Percentiles rank a stretch among this genome's conserved stretches.
phyloP scores from a whole-genome alignment of 2,113 vertebrate genomes.

The Anarrhichthys ocellatus region DNA sequence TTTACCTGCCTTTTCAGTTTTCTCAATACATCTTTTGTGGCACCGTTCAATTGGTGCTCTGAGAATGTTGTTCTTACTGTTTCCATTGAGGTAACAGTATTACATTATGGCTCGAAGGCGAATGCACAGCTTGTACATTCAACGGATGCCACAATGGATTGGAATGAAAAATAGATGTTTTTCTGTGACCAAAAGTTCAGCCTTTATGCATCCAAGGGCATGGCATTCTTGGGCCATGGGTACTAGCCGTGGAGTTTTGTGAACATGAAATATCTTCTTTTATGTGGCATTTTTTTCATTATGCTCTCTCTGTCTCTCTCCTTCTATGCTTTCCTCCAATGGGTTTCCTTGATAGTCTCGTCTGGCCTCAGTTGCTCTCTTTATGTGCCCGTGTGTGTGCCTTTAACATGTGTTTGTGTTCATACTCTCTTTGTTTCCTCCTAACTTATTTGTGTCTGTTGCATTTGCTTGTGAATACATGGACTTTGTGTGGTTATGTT shows the following conservation, averaged over 20 bases:
- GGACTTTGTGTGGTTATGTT: slow-evolving; percentile 2
- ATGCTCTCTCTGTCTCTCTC: slow-evolving; percentile 64
- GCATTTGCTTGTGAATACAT: not conserved
- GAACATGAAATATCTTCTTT: slow-evolving; percentile 82
- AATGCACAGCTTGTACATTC: slow-evolving; percentile 79
- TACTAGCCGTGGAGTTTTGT: slow-evolving; percentile 70
- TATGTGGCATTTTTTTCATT: slow-evolving; percentile 78
- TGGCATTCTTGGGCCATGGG: slow-evolving; percentile 70
- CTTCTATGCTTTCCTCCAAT: slow-evolving; percentile 59
- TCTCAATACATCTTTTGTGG: slow-evolving; percentile 62
- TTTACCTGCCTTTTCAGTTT: slow-evolving; percentile 74
- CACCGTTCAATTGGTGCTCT: slow-evolving; percentile 53
- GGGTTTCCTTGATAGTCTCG: slow-evolving; percentile 73
- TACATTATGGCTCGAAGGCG: slow-evolving; percentile 71
- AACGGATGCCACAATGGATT: slow-evolving; percentile 68
- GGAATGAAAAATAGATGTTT: slow-evolving; percentile 78
- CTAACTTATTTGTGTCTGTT: slow-evolving; percentile 15
- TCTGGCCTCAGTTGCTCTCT: slow-evolving; percentile 66
- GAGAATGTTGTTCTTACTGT: slow-evolving; percentile 67
- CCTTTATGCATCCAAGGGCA: slow-evolving; percentile 82
- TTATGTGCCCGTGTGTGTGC: slow-evolving; percentile 31
- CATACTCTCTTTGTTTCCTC: slow-evolving; percentile 3
- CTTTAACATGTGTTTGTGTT: slow-evolving; percentile 7
- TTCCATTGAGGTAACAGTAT: slow-evolving; percentile 62
- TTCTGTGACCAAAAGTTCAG: slow-evolving; percentile 77